Evolutionary conservation across 1,140 invertebrate genomes (phyloP), one percentile per base, ranked within the genome.

Genomic region (Dermatophagoides farinae): DNA sequence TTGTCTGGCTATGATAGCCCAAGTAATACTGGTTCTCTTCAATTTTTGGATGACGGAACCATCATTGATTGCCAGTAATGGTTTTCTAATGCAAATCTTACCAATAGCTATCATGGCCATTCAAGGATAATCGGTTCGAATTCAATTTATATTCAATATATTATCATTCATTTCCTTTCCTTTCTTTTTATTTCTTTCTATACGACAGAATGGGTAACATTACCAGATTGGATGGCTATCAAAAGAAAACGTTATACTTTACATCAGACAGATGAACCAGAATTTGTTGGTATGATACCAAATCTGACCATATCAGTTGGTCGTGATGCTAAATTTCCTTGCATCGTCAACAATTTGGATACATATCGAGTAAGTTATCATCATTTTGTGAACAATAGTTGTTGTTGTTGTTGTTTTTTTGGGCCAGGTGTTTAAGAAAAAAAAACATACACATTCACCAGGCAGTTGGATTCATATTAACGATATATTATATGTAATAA

Each of bases 231-330:
- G 31, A 31, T 31, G 8, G 31, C 31, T 31, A 31, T 31, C 31
- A 31, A 31, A 31, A 31, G 31, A 31, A 31, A 31, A 46, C n/a
- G 44, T 4, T 22, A 46, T 18, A 46, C 16, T 4, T 46, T 46
- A 10, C n/a, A 46, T 16, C 51, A 65, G 54, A 57, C 63, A 52
- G 50, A 38, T 10, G 41, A 47, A 16, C 83, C 84, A 0, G 79
- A 82, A 68, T 86, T 87, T 70, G 73, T 78, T 41, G 75, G 77
- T 40, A 79, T 82, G 20, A 83, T 86, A 61, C 75, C 79, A 61
- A 87, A 87, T 71, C 78, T 84, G 64, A 87, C 85, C 11, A 81
- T 83, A 38, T 78, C 83, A n/a, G 77, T 83, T 22, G 84, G 84
- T 25, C 75, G 82, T 59, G 84, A 86, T 68, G 84, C 82, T 10